Percentiles rank a stretch among this genome's conserved stretches.
phyloP scores from a whole-genome alignment of 2,888 invertebrate species.

The Hemicrepidius hirtus region DNA sequence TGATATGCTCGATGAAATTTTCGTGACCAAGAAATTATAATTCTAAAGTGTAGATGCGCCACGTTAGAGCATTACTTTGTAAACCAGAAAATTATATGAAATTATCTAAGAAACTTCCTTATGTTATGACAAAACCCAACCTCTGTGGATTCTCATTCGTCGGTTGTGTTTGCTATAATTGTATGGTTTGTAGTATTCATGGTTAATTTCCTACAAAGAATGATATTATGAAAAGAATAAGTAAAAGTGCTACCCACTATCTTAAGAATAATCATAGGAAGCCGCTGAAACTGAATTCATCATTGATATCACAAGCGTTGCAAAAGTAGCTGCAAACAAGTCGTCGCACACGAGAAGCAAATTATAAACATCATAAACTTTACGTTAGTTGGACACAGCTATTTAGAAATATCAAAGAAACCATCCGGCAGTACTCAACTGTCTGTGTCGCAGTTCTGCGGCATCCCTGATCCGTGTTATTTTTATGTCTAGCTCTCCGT shows the following conservation, averaged over 20 bases:
- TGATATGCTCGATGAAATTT: no score
- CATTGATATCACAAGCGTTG: conserved; percentile 30
- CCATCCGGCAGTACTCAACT: conserved; percentile 41
- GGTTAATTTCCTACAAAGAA: no score
- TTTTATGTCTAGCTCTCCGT: conserved; percentile 56
- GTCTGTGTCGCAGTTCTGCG: conserved; percentile 46
- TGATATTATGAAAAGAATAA: no score
- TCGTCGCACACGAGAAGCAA: conserved; percentile 31
- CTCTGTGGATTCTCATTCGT: no score
- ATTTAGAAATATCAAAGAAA: conserved; percentile 43
- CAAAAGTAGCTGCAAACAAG: conserved; percentile 33
- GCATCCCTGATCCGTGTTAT: conserved; percentile 55
- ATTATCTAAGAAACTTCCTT: no score
- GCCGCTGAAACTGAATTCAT: conserved; percentile 1
- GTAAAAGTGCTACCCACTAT: neutral
- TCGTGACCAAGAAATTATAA: no score
- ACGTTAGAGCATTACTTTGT: no score
- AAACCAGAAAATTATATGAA: no score
- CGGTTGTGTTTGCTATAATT: no score
- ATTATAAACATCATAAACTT: conserved; percentile 40
- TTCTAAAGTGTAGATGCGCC: no score
- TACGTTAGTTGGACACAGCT: conserved; percentile 37
- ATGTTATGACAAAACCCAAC: no score
- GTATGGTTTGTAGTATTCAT: no score
- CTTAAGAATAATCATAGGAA: neutral